Evolutionary conservation across 2,113 vertebrate species (phyloP).

Genomic region (Alouatta palliata): DNA sequence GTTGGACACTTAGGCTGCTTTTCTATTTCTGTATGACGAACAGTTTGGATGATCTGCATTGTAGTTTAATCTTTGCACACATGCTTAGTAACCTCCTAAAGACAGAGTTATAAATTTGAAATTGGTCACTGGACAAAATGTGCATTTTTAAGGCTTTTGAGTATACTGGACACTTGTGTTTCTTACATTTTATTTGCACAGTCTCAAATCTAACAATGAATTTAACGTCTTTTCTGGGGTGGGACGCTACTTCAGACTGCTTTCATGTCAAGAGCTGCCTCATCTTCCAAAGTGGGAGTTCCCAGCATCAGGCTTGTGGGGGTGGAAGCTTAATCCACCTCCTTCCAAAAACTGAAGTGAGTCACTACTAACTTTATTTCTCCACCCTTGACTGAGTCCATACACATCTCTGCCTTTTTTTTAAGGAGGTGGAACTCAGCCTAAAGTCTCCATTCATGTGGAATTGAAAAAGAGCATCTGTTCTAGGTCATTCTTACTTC

Average conservation of each 20-base stretch:
- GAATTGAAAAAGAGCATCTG: background rate
- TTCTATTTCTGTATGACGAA: background rate
- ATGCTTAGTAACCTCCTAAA: slow-evolving; percentile 49
- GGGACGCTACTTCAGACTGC: slow-evolving; percentile 25
- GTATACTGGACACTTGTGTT: background rate
- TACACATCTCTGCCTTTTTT: background rate
- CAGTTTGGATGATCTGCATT: background rate
- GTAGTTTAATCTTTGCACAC: background rate
- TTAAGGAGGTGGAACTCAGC: background rate
- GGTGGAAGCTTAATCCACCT: slow-evolving; percentile 61
- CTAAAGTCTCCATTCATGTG: background rate
- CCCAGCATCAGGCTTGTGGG: slow-evolving; percentile 33
- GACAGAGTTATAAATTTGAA: slow-evolving; percentile 14
- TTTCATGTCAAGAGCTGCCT: slow-evolving; percentile 71
- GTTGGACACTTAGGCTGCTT: background rate
- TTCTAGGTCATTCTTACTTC: slow-evolving; percentile 9
- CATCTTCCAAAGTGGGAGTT: slow-evolving; percentile 63
- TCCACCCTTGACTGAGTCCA: slow-evolving; percentile 62
- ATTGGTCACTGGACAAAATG: background rate
- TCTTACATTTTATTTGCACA: slow-evolving; percentile 40
- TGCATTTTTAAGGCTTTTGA: slow-evolving; percentile 15
- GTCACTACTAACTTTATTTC: slow-evolving; percentile 67
- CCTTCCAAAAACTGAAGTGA: slow-evolving; percentile 58
- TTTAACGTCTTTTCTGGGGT: slow-evolving; percentile 45
- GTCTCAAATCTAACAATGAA: background rate